Percentiles rank a stretch among this genome's conserved stretches.
Evolutionary conservation across 1,140 invertebrate species (phyloP).

Genomic region (Rhizoglyphus robini): DNA sequence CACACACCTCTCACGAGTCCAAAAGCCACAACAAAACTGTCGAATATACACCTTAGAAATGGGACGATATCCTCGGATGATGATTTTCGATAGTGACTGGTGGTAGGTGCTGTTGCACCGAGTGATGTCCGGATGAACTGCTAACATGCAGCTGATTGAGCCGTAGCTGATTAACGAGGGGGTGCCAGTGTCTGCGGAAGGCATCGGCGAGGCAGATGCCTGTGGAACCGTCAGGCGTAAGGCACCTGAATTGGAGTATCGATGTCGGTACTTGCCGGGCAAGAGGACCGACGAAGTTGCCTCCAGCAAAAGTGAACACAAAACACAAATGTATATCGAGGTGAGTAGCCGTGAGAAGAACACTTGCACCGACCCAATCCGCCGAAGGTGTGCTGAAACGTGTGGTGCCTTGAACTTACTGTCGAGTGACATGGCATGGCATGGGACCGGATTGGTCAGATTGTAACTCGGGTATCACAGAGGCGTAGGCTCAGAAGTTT

Average conservation of each 20-base stretch:
- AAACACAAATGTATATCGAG: slow-evolving; percentile 2
- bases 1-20: not conserved
- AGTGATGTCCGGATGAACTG: not conserved
- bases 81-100: not conserved
- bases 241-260: not conserved
- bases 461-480: too few species aligned
- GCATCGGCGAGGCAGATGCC: not conserved
- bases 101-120: slow-evolving; percentile 1
- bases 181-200: not conserved
- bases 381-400: too few species aligned
- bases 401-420: too few species aligned
- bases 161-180: not conserved
- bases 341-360: not conserved
- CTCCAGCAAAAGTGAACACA: not conserved
- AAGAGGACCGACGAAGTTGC: not conserved
- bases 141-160: not conserved
- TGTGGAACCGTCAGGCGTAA: not conserved
- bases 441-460: too few species aligned
- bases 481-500: too few species aligned
- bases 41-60: not conserved
- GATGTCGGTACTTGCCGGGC: not conserved
- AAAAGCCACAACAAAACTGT: slow-evolving; percentile 11
- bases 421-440: not conserved
- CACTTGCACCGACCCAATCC: too few species aligned
- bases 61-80: not conserved